Evolutionary conservation across 2,797 vertebrate species (phyloP), one percentile per base, ranked within the genome.

Genomic region (Microctenopoma lineatum): DNA sequence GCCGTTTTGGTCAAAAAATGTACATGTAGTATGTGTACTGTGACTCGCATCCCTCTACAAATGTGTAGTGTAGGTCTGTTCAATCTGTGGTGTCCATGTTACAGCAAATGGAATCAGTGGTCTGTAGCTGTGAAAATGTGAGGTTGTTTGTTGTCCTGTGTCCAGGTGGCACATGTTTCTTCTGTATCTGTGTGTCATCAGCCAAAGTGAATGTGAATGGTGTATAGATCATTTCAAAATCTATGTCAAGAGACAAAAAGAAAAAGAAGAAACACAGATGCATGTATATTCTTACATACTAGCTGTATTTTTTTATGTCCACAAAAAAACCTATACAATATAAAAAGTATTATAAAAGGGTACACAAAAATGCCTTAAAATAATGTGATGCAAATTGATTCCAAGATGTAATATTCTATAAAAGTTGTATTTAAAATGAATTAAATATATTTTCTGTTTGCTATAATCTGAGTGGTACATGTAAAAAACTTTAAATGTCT

Each of bases 311-410:
- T 83, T 84, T 48, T 80, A 82, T 66, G 53, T 70, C 26, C 9
- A 73, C 29, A 48, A 52, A 16, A 53, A 72, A 61, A 81, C 44
- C 7, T 32, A 34, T 64, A 57, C 46, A 29, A 34, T 5, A 5
- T 59, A 27, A 21, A 16, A 64, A 76, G 42, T 70, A 29, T 16
- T 68, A 14, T 57, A 42, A 42, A 21, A 53, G 48, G 5, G 27
- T 66, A 57, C 15, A 41, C 14, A 45, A 69, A 70, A 65, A 75
- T 70, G 88, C 87, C 87, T 92, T 90, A 87, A 89, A 81, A 46
- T 52, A 72, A 71, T 72, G 12, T 51, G 48, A 85, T 77, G 62
- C 66, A 77, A 84, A 59, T 7, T 14, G 29, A 59, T 29, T 71
- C 50, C 48, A 34, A 75, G 50, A 77, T 70, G 16, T 65, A 38